phyloP scores from a whole-genome alignment of 2,888 invertebrate species.

The Tetropium fuscum region DNA sequence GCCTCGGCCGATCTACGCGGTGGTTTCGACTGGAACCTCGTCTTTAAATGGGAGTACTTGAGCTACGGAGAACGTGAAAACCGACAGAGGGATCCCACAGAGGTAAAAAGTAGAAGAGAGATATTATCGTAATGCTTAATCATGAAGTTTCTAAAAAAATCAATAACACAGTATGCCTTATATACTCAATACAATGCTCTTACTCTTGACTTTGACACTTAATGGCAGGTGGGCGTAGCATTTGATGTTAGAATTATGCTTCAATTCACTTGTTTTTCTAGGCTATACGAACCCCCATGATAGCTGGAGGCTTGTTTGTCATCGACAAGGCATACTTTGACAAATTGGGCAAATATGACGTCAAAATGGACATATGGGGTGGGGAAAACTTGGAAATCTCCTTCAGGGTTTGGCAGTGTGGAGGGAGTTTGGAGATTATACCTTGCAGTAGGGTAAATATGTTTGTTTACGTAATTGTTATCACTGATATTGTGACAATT shows the following conservation, averaged over 20 bases:
- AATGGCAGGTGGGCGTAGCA: too few species aligned
- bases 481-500: too few species aligned
- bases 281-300: constrained; percentile 97
- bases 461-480: too few species aligned
- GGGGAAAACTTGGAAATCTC: constrained; percentile 94
- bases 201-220: too few species aligned
- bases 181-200: too few species aligned
- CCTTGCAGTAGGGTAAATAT: constrained; percentile 96
- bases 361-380: constrained; percentile 99
- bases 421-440: constrained; percentile 95
- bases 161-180: too few species aligned
- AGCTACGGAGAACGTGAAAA: constrained; percentile 84
- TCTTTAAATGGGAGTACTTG: constrained; percentile 98
- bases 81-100: constrained; percentile 88
- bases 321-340: constrained; percentile 95
- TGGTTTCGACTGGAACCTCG: constrained; percentile 99
- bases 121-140: too few species aligned
- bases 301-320: constrained; percentile 97
- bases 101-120: constrained; percentile 50
- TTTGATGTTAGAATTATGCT: too few species aligned
- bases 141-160: too few species aligned
- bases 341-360: constrained; percentile 96
- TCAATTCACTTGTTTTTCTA: too few species aligned
- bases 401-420: constrained; percentile 97
- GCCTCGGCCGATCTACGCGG: constrained; percentile 97